Evolutionary conservation across 2,888 invertebrate species (phyloP).

Genomic region (Athripsodes cinereus): DNA sequence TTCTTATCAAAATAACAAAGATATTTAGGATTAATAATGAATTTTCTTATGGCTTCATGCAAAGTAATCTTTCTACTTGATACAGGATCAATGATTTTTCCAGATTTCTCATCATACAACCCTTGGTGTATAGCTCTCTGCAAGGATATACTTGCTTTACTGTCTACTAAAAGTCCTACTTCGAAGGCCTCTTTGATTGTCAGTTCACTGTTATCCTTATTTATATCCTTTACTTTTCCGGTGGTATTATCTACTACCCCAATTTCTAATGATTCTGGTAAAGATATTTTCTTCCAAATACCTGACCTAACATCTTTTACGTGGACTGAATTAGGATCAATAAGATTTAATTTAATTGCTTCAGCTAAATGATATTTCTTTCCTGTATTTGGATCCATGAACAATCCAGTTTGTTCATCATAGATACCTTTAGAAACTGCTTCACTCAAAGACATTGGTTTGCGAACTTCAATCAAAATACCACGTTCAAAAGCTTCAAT

Average conservation of each 20-base stretch:
- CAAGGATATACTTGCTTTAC: conserved; percentile 72
- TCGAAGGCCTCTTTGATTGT: conserved; percentile 72
- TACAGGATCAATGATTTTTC: conserved; percentile 76
- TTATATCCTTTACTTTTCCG: conserved; percentile 65
- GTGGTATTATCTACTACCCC: conserved; percentile 69
- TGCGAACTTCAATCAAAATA: conserved; percentile 71
- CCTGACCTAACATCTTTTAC: conserved; percentile 73
- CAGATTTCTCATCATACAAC: conserved; percentile 71
- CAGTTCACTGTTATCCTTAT: conserved; percentile 59
- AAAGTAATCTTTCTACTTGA: conserved; percentile 73
- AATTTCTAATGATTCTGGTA: conserved; percentile 71
- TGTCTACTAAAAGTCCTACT: conserved; percentile 72
- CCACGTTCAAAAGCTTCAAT: conserved; percentile 82
- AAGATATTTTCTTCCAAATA: conserved; percentile 67
- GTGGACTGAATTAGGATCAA: conserved; percentile 79
- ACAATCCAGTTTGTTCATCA: conserved; percentile 69
- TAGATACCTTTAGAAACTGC: conserved; percentile 77
- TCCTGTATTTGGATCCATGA: conserved; percentile 77
- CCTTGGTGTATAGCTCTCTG: conserved; percentile 84
- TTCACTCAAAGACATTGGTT: conserved; percentile 75
- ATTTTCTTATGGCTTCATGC: conserved; percentile 77
- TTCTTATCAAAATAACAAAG: conserved; percentile 77
- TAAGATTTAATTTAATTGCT: conserved; percentile 72
- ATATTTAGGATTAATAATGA: conserved; percentile 71
- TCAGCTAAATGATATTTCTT: conserved; percentile 73